Evolutionary conservation across 2,888 invertebrate genomes (phyloP), one percentile per base, ranked within the genome.

Genomic region (Ctena decussata): DNA sequence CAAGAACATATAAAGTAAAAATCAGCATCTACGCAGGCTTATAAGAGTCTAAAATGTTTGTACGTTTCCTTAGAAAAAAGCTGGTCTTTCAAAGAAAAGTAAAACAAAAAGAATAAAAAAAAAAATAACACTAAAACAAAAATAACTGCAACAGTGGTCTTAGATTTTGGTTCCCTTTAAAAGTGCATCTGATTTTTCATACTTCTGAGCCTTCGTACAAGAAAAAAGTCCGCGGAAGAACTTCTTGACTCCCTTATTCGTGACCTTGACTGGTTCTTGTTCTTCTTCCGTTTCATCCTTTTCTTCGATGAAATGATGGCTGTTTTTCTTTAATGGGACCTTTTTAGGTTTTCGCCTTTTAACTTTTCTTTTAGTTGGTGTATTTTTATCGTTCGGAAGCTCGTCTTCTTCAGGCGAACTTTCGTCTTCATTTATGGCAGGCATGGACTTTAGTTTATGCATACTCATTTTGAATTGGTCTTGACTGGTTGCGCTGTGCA

Each of bases 391-490:
- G 1, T 6, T 72, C 21, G 41, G 24, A 39, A 60, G 74, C 35
- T 30, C 30, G 21, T n/a, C 30, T 3, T 83, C 83, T 41, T 82
- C 80, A 3, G 75, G 76, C n/a, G 70, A 32, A 21, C 76, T 39
- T 0, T 75, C 88, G 32, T 81, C 73, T 77, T 88, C 88, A 21
- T 72, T 53, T 30, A 84, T 76, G 5, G 60, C 79, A 15, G 88
- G 88, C 85, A 84, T 83, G 1, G 81, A 21, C 21, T 76, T 82
- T 37, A 84, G 65, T 76, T 81, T 88, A 32, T 74, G 60, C 44
- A 76, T 30, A 39, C 85, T 79, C 15, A 85, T 84, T 32, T 76
- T 73, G 53, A 83, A 80, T 35, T 80, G 82, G 11, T 87, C 87
- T 2, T 75, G 76, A 32, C 84, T 84, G 1, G 79, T 77, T 27